phyloP scores from a whole-genome alignment of 1,140 invertebrate species.

The Drosophila leontia region DNA sequence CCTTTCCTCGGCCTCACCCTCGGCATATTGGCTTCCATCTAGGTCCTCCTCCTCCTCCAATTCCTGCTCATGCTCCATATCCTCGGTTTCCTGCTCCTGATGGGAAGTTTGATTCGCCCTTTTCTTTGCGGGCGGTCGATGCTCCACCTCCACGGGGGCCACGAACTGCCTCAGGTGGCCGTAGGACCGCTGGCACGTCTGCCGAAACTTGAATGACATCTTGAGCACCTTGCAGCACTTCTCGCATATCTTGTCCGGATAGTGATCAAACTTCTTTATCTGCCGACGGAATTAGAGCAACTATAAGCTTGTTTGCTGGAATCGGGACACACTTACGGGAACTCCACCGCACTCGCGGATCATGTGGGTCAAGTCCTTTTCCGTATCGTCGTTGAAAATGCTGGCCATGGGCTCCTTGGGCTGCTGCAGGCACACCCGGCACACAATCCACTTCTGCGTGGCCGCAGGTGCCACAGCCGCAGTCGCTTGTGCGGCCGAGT shows the following conservation, averaged over 20 bases:
- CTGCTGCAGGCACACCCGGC: slow-evolving; percentile 75
- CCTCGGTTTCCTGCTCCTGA: slow-evolving; percentile 14
- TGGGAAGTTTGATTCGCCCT: not conserved
- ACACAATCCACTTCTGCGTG: slow-evolving; percentile 80
- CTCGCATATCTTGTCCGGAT: slow-evolving; percentile 79
- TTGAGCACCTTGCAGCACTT: slow-evolving; percentile 70
- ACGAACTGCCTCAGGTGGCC: slow-evolving; percentile 79
- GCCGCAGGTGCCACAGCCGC: slow-evolving; percentile 27
- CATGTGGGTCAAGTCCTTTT: slow-evolving; percentile 82
- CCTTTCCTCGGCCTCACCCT: slow-evolving; percentile 18
- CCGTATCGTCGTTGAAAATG: slow-evolving; percentile 76
- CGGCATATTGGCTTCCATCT: slow-evolving; percentile 23
- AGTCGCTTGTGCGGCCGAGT: slow-evolving; percentile 30
- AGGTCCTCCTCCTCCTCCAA: slow-evolving; percentile 50
- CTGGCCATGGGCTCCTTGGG: slow-evolving; percentile 76
- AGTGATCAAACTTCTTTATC: slow-evolving; percentile 82
- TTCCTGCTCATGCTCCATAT: slow-evolving; percentile 21
- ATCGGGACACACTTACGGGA: slow-evolving; percentile 59
- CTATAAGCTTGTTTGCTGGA: not conserved
- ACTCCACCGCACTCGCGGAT: slow-evolving; percentile 80
- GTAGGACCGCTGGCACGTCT: slow-evolving; percentile 74
- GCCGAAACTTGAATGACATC: slow-evolving; percentile 70
- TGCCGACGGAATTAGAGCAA: not conserved
- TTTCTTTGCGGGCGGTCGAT: slow-evolving; percentile 13
- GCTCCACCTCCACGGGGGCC: slow-evolving; percentile 74